Base-by-base conservation (phyloP, 2,113 vertebrate genomes). In the Rhinoptilus africanus region DNA sequence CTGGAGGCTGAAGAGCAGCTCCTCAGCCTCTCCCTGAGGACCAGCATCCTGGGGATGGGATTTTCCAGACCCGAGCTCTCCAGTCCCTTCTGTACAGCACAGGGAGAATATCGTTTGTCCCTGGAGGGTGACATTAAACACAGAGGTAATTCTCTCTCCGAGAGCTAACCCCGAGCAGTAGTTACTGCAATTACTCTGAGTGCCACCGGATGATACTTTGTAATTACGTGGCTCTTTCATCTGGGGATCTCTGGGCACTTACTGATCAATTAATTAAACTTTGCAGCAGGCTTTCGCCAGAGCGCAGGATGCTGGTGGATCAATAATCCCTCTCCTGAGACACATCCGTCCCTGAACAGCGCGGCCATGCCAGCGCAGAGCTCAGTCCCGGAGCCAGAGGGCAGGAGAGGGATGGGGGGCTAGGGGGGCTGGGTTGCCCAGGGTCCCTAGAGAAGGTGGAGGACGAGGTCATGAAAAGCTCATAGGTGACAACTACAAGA, bases 221-320 rank as follows among this genome's bases (percentile, higher is more conserved):
- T 94, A 94, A 97, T 96, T 94, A 94, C 6, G 8, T 3, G 64
- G 56, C 64, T 89, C 59, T 94, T 50, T 84, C 96, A 81, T 91
- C 89, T 87, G 92, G 89, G 82, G 89, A 84, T 86, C 93, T 89
- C 76, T 3, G 89, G 92, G 93, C 73, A 63, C 77, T 94, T 35
- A 62, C 81, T 67, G 93, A 95, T 94, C 95, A 94, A 95, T 94
- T 96, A 89, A 93, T 97, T 96, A 93, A 88, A 53, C 37, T 83
- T 88, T 91, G 71, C 84, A 95, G 84, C 87, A 78, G 73, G 76
- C 72, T 60, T 37, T 77, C 4, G 8, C 67, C 64, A 14, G 14
- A 5, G 34, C 1, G 17, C 53, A 47, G 27, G 84, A 26, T 77
- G 68, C 45, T 1, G 6, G 16, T 0, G 15, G 93, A 95, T 95